These are phyloP conservation scores for Brachyhypopomus occidentalis DNA, from an alignment of 2,113 vertebrate genomes.

Conservation along the genomic window DNA sequence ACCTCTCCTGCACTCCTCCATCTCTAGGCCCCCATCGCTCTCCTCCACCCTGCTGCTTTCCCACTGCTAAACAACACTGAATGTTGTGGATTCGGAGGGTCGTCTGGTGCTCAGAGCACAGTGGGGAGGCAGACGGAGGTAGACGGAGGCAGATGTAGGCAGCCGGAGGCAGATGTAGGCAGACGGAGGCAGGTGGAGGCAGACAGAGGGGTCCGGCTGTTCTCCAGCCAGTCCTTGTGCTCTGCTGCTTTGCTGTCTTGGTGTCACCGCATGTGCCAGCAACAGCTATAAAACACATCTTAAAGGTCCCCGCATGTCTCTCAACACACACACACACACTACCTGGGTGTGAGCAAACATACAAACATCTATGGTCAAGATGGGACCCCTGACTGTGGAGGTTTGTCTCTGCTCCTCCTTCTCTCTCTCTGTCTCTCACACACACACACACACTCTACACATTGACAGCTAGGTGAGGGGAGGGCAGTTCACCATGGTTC, in stretches of 20 bases:
- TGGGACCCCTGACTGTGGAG: background rate
- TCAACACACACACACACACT: slow-evolving; percentile 27
- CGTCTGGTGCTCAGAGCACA: too few species aligned
- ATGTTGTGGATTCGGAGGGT: too few species aligned
- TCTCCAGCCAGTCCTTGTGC: too few species aligned
- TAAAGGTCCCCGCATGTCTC: background rate
- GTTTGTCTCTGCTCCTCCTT: background rate
- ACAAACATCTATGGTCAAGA: background rate
- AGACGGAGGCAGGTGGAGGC: too few species aligned
- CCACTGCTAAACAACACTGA: background rate
- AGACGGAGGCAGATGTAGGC: too few species aligned
- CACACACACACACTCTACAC: background rate
- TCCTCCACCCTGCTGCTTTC: background rate
- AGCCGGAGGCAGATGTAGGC: too few species aligned
- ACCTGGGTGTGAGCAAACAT: slow-evolving; percentile 56
- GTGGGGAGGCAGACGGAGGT: too few species aligned
- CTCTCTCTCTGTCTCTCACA: background rate
- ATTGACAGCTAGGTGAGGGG: slow-evolving; percentile 31
- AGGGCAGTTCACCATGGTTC: background rate
- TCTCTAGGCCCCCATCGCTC: background rate
- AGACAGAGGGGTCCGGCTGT: too few species aligned
- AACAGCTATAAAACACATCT: too few species aligned
- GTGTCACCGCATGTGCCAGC: too few species aligned
- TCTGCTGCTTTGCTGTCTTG: too few species aligned
- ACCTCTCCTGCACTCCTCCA: background rate